phyloP scores from a whole-genome alignment of 2,888 invertebrate species.

The Monochamus alternatus region DNA sequence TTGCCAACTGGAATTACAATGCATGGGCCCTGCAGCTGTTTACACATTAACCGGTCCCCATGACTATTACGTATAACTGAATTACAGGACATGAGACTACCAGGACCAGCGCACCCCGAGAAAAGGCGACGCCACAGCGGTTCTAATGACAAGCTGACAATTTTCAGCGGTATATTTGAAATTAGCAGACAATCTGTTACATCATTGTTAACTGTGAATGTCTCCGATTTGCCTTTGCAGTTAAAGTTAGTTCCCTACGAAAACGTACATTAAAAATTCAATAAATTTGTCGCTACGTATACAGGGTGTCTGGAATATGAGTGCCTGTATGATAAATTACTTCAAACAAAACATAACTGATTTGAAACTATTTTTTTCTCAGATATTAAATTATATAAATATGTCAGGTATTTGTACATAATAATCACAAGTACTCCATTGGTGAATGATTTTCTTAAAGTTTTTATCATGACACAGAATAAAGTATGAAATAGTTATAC shows the following conservation, averaged over 20 bases:
- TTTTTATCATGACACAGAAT: too few relatives aligned
- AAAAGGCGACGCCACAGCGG: not conserved
- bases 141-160: slow-evolving; percentile 8
- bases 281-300: too few relatives aligned
- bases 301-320: too few relatives aligned
- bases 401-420: too few relatives aligned
- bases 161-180: slow-evolving; percentile 11
- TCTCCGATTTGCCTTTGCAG: not conserved
- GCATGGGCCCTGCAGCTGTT: slow-evolving; percentile 27
- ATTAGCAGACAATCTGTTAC: slow-evolving; percentile 29
- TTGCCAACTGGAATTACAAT: slow-evolving; percentile 27
- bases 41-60: slow-evolving; percentile 15
- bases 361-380: too few relatives aligned
- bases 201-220: not conserved
- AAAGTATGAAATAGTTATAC: too few relatives aligned
- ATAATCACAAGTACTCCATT: too few relatives aligned
- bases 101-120: not conserved
- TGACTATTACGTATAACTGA: slow-evolving; percentile 20
- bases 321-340: too few relatives aligned
- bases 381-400: too few relatives aligned
- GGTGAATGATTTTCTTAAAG: too few relatives aligned
- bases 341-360: too few relatives aligned
- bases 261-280: too few relatives aligned
- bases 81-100: slow-evolving; percentile 26
- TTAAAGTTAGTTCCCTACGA: not conserved